Evolutionary conservation across 2,888 invertebrate species (phyloP).

Genomic region (Harpalus rubripes): DNA sequence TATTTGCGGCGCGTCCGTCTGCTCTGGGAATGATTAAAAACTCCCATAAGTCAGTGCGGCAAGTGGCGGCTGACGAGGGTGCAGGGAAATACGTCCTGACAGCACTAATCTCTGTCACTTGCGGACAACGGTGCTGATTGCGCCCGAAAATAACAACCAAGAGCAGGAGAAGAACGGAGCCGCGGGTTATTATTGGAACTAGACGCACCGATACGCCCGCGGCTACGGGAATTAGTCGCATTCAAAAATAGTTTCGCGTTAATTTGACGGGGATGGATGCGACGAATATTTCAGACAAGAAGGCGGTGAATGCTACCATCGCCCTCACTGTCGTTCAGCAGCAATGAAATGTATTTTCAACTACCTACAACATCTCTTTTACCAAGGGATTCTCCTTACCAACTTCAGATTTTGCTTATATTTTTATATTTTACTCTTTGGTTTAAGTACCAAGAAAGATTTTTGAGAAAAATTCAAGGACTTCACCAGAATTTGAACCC

Average conservation of each 20-base stretch:
- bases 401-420: too few species aligned
- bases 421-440: too few species aligned
- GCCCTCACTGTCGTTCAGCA: too few species aligned
- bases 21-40: conserved; percentile 63
- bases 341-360: too few species aligned
- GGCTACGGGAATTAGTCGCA: conserved; percentile 61
- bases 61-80: conserved; percentile 68
- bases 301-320: too few species aligned
- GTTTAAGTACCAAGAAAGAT: too few species aligned
- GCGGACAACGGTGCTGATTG: conserved; percentile 70
- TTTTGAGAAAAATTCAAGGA: too few species aligned
- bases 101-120: conserved; percentile 73
- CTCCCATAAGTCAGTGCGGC: conserved; percentile 64
- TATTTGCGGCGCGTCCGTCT: conserved; percentile 61
- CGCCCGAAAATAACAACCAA: conserved; percentile 69
- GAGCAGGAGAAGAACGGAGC: conserved; percentile 1
- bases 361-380: too few species aligned
- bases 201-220: conserved; percentile 43
- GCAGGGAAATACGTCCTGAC: conserved; percentile 69
- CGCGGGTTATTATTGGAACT: conserved; percentile 57
- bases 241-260: conserved; percentile 67
- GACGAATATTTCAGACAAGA: conserved; percentile 55
- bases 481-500: too few species aligned
- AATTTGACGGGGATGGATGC: conserved; percentile 65
- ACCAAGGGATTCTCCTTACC: too few species aligned